These are phyloP conservation scores for Syngnathus typhle DNA, from an alignment of 2,113 vertebrate species.

Conservation along the genomic window DNA sequence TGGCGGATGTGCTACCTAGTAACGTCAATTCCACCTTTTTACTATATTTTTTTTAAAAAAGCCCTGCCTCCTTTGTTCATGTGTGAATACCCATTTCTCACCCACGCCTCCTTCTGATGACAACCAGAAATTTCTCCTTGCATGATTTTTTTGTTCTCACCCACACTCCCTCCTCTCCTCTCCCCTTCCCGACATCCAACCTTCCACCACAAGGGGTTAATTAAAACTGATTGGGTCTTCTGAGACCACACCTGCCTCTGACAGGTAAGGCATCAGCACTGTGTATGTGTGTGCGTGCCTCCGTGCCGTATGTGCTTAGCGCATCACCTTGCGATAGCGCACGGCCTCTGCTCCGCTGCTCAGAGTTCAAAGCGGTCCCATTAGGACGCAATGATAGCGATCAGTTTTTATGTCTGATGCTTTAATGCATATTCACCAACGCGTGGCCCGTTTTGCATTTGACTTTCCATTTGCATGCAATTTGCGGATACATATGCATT, in stretches of 20 bases:
- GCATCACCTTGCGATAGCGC: conserved; percentile 40
- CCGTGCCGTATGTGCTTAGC: conserved; percentile 40
- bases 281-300: conserved; percentile 30
- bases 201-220: conserved; percentile 70
- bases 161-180: conserved; percentile 6
- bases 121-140: conserved; percentile 30
- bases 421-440: conserved; percentile 19
- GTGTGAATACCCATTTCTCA: conserved; percentile 15
- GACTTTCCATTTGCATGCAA: conserved; percentile 42
- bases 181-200: conserved; percentile 21
- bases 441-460: conserved; percentile 23
- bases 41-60: neutral
- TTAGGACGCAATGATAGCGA: conserved; percentile 18
- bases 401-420: neutral
- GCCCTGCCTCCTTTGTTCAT: neutral
- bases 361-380: conserved; percentile 30
- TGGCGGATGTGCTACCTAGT: neutral
- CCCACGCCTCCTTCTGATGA: conserved; percentile 17
- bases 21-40: neutral
- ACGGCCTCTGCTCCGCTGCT: conserved; percentile 46
- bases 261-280: conserved; percentile 64
- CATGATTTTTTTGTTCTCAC: conserved; percentile 13
- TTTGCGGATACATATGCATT: conserved; percentile 35
- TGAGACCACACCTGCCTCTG: conserved; percentile 71
- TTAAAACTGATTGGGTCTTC: conserved; percentile 76